These are phyloP conservation scores for Hoplodrina ambigua DNA, from an alignment of 2,888 invertebrate species.

Conservation along the genomic window DNA sequence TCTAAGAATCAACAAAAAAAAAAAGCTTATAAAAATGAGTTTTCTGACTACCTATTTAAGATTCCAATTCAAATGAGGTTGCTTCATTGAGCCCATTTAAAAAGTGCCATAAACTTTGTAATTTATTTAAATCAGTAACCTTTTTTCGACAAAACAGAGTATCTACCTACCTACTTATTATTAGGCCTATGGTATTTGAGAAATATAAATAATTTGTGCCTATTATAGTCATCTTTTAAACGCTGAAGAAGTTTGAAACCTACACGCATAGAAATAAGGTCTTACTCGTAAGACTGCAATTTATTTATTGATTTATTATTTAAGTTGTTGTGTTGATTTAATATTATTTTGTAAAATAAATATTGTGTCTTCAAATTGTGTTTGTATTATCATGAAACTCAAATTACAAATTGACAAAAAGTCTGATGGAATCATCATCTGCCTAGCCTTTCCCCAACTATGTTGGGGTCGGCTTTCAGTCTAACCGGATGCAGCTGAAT, in stretches of 20 bases:
- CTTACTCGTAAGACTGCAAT: constrained; percentile 29
- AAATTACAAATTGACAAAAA: too few relatives aligned
- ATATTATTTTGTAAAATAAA: constrained; percentile 34
- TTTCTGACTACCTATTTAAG: not conserved
- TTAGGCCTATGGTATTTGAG: not conserved
- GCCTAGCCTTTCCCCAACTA: too few relatives aligned
- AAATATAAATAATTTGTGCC: not conserved
- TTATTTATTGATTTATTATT: constrained; percentile 61
- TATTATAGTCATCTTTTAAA: not conserved
- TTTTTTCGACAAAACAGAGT: not conserved
- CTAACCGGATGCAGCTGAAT: too few relatives aligned
- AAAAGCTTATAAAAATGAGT: too few relatives aligned
- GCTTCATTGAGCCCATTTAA: constrained; percentile 1
- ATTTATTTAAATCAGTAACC: constrained; percentile 30
- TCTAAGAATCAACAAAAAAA: not conserved
- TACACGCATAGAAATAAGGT: constrained; percentile 16
- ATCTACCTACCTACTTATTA: not conserved
- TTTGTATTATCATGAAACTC: not conserved
- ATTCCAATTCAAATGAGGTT: constrained; percentile 33
- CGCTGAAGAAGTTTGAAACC: not conserved
- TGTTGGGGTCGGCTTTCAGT: too few relatives aligned
- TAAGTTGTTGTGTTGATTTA: constrained; percentile 41
- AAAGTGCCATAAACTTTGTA: constrained; percentile 16
- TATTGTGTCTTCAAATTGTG: not conserved
- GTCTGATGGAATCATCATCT: too few relatives aligned